A percentile compares a stretch with the other conserved stretches of the same genome.
Evolutionary conservation across 2,113 vertebrate genomes (phyloP).

Genomic region (Perccottus glenii): DNA sequence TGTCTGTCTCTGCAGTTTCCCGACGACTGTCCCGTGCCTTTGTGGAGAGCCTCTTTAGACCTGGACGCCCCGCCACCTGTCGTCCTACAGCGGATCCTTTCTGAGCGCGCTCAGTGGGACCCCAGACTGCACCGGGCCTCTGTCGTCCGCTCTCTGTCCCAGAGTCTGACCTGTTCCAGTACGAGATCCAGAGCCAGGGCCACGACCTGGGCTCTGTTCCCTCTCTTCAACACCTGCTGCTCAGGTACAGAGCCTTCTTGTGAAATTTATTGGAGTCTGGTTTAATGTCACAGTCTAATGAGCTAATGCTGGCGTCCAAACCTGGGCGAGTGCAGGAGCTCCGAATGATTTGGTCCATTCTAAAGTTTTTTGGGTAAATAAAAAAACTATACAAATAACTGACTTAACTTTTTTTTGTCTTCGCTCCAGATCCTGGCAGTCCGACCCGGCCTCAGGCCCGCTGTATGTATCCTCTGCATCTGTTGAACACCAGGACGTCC

Average conservation of each 20-base stretch:
- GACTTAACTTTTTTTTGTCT: not conserved
- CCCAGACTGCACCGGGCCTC: constrained; percentile 59
- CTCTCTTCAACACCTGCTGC: constrained; percentile 74
- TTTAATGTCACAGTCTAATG: no score
- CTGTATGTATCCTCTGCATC: constrained; percentile 78
- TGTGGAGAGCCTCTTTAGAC: constrained; percentile 79
- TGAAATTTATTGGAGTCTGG: not conserved
- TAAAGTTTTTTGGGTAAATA: no score
- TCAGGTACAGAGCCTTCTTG: constrained; percentile 72
- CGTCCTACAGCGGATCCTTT: constrained; percentile 74
- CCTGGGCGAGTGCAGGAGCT: no score
- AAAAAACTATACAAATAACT: no score
- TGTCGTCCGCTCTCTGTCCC: constrained; percentile 73
- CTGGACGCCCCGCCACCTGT: constrained; percentile 73
- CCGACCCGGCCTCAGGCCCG: constrained; percentile 69
- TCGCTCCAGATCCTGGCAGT: constrained; percentile 77
- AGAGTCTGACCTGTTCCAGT: constrained; percentile 79
- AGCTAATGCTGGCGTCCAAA: no score
- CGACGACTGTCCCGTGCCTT: constrained; percentile 69
- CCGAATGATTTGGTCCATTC: no score
- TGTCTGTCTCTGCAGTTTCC: constrained; percentile 63
- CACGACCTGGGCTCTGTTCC: constrained; percentile 62
- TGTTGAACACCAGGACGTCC: constrained; percentile 63
- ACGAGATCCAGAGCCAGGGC: constrained; percentile 60
- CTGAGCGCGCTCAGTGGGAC: constrained; percentile 77